Base-by-base conservation (phyloP, 2,888 invertebrate genomes). In the Sphecodes monilicornis region DNA sequence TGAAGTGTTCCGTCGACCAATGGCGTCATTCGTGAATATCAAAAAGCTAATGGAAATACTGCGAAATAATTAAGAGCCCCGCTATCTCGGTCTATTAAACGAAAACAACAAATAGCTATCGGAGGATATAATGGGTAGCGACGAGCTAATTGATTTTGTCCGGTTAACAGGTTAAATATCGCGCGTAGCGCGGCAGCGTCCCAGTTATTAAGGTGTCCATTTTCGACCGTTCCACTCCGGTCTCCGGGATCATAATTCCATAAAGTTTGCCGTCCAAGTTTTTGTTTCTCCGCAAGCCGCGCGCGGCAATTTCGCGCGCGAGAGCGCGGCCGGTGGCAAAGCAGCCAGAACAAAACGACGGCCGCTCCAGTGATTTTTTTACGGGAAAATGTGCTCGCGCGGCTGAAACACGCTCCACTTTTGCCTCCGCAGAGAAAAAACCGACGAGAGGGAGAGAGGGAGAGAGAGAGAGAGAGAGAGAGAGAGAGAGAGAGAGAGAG, bases 391-490 rank as follows among this genome's bases (percentile, higher is more conserved):
- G 72, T 57, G 75, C 64, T 76, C 57, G 75, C 36, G 80, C 46
- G 10, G 71, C 64, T 43, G 54, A 32, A 75, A 50, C 80, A 43
- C 76, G 88, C 85, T 86, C 86, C 71, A 87, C 84, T 84, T 89
- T 86, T 71, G 73, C 60, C 73, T 22, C 57, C 73, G 32, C 64
- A 32, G 29, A 32, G 64, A 64, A 78, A 71, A 80, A 68, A 68
- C 66, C 57, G 50, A 41, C n/a, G 64, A 73, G 50, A 64, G 64
- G 10, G 32, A 32, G 18, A 50, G 22, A 50, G 43, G 13, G 22
- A 57, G 57, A 57, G 13, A 13, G 57, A 57, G 57, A 26, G 57
- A n/a, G 26, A 29, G 26, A 60, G 57, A 26, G 29, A 22, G 6
- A 50, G 46, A 18, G 18, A 26, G n/a, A 29, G 36, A 36, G n/a